Base-by-base conservation (phyloP, 2,113 vertebrate genomes). In the Pterocles gutturalis region DNA sequence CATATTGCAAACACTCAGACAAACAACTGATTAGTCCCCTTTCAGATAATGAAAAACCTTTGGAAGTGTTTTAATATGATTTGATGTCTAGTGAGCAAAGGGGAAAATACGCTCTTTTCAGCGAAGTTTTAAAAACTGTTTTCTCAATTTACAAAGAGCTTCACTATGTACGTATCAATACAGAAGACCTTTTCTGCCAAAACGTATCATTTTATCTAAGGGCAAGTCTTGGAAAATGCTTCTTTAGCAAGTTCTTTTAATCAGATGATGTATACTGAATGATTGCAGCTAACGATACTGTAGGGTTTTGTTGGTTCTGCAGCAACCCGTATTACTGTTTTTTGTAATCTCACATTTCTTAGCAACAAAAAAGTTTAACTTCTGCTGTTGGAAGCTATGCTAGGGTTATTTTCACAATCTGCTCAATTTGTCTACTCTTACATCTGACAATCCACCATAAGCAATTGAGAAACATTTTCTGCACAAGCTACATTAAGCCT, bases 351-450 rank as follows among this genome's bases (percentile, higher is more conserved):
- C 77, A 75, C 65, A 93, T 95, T 94, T 95, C 93, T 93, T 94
- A 96, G 94, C 86, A 95, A 90, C 65, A 91, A 83, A 77, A 89
- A 96, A 95, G 64, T 96, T 93, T 89, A 73, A 93, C 93, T 96
- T 84, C 65, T 87, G 88, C 81, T 96, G 61, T 87, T 96, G 94
- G 87, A 96, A 97, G 91, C 91, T 91, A 10, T 60, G 38, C 73
- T 82, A 91, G 81, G 81, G 96, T 94, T 97, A 93, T 97, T 94
- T 96, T 96, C 94, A 87, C 89, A 96, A 51, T 84, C 93, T 89
- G 83, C 81, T 96, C 84, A 78, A 89, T 96, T 97, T 94, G 89
- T 71, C 77, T 87, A 57, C 73, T 96, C 84, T 93, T 87, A 94
- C 48, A 84, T 96, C 93, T 96, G 95, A 97, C 94, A 96, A 82